phyloP scores from a whole-genome alignment of 2,888 invertebrate species.

The Brachylomia viminalis region DNA sequence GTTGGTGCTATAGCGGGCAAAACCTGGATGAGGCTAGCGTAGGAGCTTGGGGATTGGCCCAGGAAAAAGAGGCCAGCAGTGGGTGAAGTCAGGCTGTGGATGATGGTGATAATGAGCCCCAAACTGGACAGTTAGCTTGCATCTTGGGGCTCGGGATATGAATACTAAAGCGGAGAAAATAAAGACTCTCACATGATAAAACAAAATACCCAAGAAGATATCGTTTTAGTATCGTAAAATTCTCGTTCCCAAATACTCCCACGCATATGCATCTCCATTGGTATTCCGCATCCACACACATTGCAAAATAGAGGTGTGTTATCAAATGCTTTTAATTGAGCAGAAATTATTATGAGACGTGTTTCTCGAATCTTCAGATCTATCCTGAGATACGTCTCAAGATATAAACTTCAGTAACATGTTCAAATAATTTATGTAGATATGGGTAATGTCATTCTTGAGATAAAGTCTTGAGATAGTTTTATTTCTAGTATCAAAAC shows the following conservation, averaged over 20 bases:
- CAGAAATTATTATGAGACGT: conserved; percentile 61
- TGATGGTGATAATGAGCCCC: background rate
- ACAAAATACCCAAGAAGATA: background rate
- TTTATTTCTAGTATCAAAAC: conserved; percentile 49
- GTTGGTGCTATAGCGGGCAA: too few relatives aligned
- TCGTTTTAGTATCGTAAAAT: conserved; percentile 19
- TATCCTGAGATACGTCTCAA: conserved; percentile 25
- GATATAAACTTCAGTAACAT: conserved; percentile 42
- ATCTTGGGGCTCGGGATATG: background rate
- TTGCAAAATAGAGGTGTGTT: conserved; percentile 56
- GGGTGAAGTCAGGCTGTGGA: background rate
- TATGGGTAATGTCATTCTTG: conserved; percentile 34
- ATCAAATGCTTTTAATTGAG: conserved; percentile 65
- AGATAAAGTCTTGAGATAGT: conserved; percentile 48
- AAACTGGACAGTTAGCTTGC: background rate
- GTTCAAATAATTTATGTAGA: conserved; percentile 54
- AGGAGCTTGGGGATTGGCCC: too few relatives aligned
- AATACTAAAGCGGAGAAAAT: background rate
- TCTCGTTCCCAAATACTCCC: conserved; percentile 12
- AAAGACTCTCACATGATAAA: too few relatives aligned
- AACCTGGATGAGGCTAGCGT: too few relatives aligned
- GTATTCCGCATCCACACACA: conserved; percentile 31
- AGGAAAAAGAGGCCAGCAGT: background rate
- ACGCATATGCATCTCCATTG: conserved; percentile 29
- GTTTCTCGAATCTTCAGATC: conserved; percentile 33